Base-by-base conservation (phyloP, 2,888 invertebrate species). In the Axea sp. region DNA sequence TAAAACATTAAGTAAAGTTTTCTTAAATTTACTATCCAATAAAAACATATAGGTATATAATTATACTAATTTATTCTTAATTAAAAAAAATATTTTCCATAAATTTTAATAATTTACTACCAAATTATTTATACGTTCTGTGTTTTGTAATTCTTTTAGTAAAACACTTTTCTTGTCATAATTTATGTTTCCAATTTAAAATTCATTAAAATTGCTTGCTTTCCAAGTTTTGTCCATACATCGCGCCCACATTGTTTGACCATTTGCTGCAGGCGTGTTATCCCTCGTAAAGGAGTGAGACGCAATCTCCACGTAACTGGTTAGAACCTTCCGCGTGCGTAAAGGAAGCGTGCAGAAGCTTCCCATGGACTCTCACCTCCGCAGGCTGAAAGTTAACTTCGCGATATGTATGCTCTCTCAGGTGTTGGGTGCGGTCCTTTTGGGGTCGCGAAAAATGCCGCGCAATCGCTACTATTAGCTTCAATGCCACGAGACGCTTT, bases 311-410 rank as follows among this genome's bases (percentile, higher is more conserved):
- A 37, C 51, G 53, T 67, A 62, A 51, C 57, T 59, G 65, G 65
- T 72, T 73, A 74, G 71, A 55, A 72, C 64, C 59, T 60, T 64
- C 60, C 68, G 60, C 53, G 60, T 65, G 76, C 65, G 73, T 69
- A 73, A 73, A 73, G 72, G 83, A 83, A 84, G 84, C 84, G 83
- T 81, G 83, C 83, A 84, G 84, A 81, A 84, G 86, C 84, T 86
- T 86, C 86, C 84, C 86, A 87, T 85, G 83, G 82, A 86, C 86
- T 86, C 86, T 86, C 86, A 85, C 86, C 86, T 86, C 86, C 86
- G 80, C 85, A 84, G 86, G 86, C 86, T 81, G 80, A 82, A 80
- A 81, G 81, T 84, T 84, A 86, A 84, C 84, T 84, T 84, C 82
- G 80, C 59, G 67, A 74, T 77, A 75, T 73, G 64, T 62, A 62